Evolutionary conservation across 2,113 vertebrate species (phyloP).

Genomic region (Ceuthmochares aereus): DNA sequence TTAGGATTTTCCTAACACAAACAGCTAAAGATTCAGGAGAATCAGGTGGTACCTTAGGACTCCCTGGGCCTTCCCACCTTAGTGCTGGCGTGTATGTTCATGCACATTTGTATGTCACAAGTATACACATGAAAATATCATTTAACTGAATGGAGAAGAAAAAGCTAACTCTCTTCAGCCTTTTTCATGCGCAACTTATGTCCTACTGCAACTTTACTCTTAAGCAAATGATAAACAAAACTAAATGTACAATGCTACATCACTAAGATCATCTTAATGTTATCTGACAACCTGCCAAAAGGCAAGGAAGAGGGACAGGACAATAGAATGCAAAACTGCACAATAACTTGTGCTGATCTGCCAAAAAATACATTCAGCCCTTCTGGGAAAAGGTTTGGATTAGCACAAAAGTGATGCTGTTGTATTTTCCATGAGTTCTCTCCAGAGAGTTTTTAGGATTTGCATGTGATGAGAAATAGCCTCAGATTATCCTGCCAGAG

Average conservation of each 20-base stretch:
- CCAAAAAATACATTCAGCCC: slow-evolving; percentile 6
- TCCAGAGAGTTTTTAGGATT: slow-evolving; percentile 49
- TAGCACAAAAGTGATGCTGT: slow-evolving; percentile 24
- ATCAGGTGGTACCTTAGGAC: neutral
- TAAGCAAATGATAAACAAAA: slow-evolving; percentile 38
- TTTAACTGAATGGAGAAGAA: neutral
- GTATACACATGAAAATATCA: neutral
- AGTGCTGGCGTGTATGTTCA: neutral
- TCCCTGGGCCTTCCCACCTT: neutral
- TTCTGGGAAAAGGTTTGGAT: slow-evolving; percentile 55
- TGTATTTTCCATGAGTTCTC: slow-evolving; percentile 40
- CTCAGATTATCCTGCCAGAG: slow-evolving; percentile 29
- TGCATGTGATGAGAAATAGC: slow-evolving; percentile 44
- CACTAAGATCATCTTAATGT: slow-evolving; percentile 50
- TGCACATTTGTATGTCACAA: neutral
- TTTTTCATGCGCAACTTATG: neutral
- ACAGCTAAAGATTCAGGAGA: neutral
- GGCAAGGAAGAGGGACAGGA: slow-evolving; percentile 44
- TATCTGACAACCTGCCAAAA: slow-evolving; percentile 73
- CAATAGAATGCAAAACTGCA: slow-evolving; percentile 44
- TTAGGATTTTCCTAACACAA: neutral
- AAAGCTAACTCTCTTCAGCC: neutral
- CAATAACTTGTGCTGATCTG: slow-evolving; percentile 30
- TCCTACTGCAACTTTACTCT: slow-evolving; percentile 1
- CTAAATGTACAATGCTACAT: slow-evolving; percentile 56